A percentile compares a stretch with the other conserved stretches of the same genome.
Evolutionary conservation across 2,113 vertebrate genomes (phyloP).

Genomic region (Vimba vimba): DNA sequence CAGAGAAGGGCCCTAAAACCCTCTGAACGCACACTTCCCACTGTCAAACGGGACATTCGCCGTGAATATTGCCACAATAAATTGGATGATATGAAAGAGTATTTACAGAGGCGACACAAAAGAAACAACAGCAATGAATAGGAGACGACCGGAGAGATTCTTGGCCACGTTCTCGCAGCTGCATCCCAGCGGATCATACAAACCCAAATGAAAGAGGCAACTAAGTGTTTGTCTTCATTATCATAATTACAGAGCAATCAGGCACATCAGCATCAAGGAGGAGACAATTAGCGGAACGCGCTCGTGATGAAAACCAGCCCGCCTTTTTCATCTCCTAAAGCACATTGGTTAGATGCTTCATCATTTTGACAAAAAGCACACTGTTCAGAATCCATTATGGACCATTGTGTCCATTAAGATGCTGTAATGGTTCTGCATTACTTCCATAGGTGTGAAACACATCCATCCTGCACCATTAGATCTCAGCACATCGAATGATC

Average conservation of each 20-base stretch:
- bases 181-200: slow-evolving; percentile 14
- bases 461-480: slow-evolving; percentile 28
- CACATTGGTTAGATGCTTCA: neutral
- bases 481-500: neutral
- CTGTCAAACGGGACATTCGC: neutral
- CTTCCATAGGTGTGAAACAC: slow-evolving; percentile 33
- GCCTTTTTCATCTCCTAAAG: neutral
- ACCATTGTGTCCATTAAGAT: slow-evolving; percentile 19
- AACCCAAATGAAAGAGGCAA: slow-evolving; percentile 35
- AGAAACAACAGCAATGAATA: slow-evolving; percentile 13
- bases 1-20: neutral
- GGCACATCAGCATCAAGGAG: slow-evolving; percentile 35
- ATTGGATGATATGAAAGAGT: neutral
- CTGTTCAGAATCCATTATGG: slow-evolving; percentile 35
- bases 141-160: slow-evolving; percentile 28
- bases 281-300: slow-evolving; percentile 31
- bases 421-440: slow-evolving; percentile 10
- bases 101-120: neutral
- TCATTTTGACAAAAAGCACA: slow-evolving; percentile 1
- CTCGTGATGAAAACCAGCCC: neutral
- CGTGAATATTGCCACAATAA: neutral
- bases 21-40: slow-evolving; percentile 56
- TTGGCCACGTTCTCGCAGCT: neutral
- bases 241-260: slow-evolving; percentile 38
- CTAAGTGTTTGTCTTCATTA: slow-evolving; percentile 46